phyloP scores from a whole-genome alignment of 1,140 invertebrate species.

The Episyrphus balteatus region DNA sequence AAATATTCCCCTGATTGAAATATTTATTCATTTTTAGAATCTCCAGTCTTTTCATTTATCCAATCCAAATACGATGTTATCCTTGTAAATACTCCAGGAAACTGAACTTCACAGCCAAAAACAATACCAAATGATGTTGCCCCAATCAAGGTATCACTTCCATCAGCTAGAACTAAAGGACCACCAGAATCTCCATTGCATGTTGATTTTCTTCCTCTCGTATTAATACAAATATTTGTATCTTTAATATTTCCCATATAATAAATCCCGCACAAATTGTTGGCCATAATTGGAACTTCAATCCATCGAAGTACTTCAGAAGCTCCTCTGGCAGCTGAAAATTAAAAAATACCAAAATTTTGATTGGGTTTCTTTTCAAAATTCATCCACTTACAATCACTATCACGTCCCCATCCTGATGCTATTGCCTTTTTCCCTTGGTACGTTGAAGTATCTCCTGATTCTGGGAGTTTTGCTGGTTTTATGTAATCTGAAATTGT shows the following conservation, averaged over 20 bases:
- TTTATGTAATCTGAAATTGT: constrained; percentile 9
- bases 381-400: constrained; percentile 19
- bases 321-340: constrained; percentile 7
- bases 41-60: constrained; percentile 35
- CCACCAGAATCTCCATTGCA: constrained; percentile 41
- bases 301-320: constrained; percentile 17
- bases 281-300: constrained; percentile 16
- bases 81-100: constrained; percentile 42
- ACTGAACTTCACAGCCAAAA: constrained; percentile 40
- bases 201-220: constrained; percentile 18
- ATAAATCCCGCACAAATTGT: constrained; percentile 16
- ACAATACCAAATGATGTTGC: constrained; percentile 42
- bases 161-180: constrained; percentile 29
- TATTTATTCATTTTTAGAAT: constrained; percentile 13
- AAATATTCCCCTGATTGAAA: no score
- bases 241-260: constrained; percentile 7
- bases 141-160: constrained; percentile 33
- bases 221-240: constrained; percentile 23
- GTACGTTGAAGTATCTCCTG: constrained; percentile 12
- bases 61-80: constrained; percentile 42
- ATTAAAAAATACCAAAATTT: neutral
- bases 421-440: constrained; percentile 11
- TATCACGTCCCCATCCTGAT: constrained; percentile 25
- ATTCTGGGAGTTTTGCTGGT: constrained; percentile 21
- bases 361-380: no score